A percentile compares a stretch with the other conserved stretches of the same genome.
Conservation (phyloP, 2,888 invertebrate species). For the Odontocolon sp. region DNA sequence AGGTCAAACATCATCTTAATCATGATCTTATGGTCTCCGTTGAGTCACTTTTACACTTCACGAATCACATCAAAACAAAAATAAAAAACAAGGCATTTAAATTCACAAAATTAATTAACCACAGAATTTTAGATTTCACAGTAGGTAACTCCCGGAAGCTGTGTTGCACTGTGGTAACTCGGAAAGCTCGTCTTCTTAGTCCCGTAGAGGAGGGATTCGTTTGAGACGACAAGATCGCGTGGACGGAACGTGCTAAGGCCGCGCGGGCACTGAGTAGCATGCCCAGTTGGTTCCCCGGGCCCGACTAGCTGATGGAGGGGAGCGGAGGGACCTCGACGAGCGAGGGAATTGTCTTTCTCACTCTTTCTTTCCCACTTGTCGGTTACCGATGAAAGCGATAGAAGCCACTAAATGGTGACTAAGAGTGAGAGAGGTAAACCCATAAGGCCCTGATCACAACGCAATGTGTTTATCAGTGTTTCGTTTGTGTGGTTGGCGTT, state of each 20-base stretch:
- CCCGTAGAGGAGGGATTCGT: conserved; percentile 11
- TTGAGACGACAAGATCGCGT: conserved; percentile 48
- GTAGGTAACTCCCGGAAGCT: neutral
- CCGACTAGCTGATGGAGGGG: conserved; percentile 58
- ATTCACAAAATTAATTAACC: too few relatives aligned
- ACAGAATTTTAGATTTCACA: too few relatives aligned
- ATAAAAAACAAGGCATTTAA: neutral
- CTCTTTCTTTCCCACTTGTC: conserved; percentile 17
- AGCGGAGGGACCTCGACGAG: conserved; percentile 50
- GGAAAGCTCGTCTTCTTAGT: conserved; percentile 18
- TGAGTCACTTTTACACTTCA: too few relatives aligned
- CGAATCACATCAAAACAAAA: too few relatives aligned
- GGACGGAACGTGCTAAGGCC: conserved; percentile 70
- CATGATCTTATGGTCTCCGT: too few relatives aligned
- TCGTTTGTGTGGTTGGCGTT: conserved; percentile 22
- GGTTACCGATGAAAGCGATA: conserved; percentile 29
- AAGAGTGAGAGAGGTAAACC: conserved; percentile 56
- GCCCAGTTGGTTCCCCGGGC: conserved; percentile 64
- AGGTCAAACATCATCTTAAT: too few relatives aligned
- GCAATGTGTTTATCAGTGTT: conserved; percentile 35
- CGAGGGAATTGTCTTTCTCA: conserved; percentile 55
- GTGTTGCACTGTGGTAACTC: neutral
- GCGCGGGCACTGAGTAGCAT: conserved; percentile 73
- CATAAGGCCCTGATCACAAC: conserved; percentile 33
- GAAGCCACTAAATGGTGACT: conserved; percentile 39